These are phyloP conservation scores for Mionectes olivaceus DNA, from an alignment of 2,797 vertebrate species.

Conservation along the genomic window DNA sequence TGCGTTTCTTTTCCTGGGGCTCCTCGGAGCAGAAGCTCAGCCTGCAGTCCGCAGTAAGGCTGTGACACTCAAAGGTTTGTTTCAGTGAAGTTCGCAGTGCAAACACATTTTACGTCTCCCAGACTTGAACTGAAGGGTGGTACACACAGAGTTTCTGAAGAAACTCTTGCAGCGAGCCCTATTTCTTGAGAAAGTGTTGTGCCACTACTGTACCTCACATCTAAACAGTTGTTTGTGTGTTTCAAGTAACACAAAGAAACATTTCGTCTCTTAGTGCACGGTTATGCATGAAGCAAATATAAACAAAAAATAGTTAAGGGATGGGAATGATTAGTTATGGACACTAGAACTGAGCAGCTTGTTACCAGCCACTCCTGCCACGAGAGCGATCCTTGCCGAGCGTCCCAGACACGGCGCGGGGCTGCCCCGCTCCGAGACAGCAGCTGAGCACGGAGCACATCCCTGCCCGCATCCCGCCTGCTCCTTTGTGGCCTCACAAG, in stretches of 20 bases:
- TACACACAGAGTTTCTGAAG: neutral
- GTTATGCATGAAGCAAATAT: neutral
- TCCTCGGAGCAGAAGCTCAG: neutral
- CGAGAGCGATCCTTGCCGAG: neutral
- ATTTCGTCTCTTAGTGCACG: neutral
- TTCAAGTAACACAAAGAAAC: neutral
- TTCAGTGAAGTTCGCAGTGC: neutral
- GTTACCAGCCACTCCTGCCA: neutral
- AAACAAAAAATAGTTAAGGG: neutral
- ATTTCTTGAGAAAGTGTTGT: neutral
- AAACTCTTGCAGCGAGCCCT: neutral
- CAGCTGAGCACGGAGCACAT: neutral
- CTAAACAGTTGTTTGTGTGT: neutral
- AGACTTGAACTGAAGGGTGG: neutral
- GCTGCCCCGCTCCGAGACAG: neutral
- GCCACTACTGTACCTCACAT: neutral
- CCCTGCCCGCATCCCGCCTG: neutral
- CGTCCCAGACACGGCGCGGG: neutral
- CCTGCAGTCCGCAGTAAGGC: neutral
- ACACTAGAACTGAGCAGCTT: neutral
- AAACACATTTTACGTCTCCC: neutral
- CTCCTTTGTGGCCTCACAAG: slow-evolving; percentile 13
- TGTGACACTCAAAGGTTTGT: neutral
- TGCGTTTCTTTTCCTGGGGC: neutral
- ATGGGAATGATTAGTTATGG: neutral